Base-by-base conservation (phyloP, 2,888 invertebrate species). In the Hydriomena furcata region DNA sequence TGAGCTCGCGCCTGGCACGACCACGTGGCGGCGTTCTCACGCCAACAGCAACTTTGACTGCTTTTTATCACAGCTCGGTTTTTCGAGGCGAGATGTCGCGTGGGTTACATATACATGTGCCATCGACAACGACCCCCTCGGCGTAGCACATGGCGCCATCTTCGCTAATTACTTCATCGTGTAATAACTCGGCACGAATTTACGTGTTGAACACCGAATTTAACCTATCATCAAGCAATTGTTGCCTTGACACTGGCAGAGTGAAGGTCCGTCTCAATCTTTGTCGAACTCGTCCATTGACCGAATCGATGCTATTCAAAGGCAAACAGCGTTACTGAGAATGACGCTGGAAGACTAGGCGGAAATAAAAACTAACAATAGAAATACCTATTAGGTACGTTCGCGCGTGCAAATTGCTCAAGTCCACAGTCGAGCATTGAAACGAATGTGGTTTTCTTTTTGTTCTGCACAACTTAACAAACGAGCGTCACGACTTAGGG, bases 21-120 rank as follows among this genome's bases (percentile, higher is more conserved):
- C 83, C 88, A 88, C 89, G 87, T 88, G 88, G 76, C 82, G 73
- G 40, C 61, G 86, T 90, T 89, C 88, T 88, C 88, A 89, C 89
- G 88, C 79, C 79, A n/a, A n/a, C n/a, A 57, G 68, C 66, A 66
- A 65, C 68, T 64, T 62, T 68, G 76, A 68, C 71, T 72, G 76
- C 82, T 86, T 87, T 86, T 87, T 87, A 82, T 84, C 79, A 78
- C 71, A 61, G 73, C 73, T 73, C 66, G 70, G 73, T 78, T 78
- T 51, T 80, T 79, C 63, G 66, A 70, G 64, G 68, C 72, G 73
- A 60, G 67, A 66, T 78, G 84, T 84, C 84, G 84, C 85, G 87
- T 84, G 85, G 76, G 74, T 70, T 80, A 76, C 88, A 88, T 88
- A 75, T 88, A 88, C 82, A n/a, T 66, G 76, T 71, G 63, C 65